Evolutionary conservation across 2,888 invertebrate genomes (phyloP), one percentile per base, ranked within the genome.

Genomic region (Habrosyne pyritoides): DNA sequence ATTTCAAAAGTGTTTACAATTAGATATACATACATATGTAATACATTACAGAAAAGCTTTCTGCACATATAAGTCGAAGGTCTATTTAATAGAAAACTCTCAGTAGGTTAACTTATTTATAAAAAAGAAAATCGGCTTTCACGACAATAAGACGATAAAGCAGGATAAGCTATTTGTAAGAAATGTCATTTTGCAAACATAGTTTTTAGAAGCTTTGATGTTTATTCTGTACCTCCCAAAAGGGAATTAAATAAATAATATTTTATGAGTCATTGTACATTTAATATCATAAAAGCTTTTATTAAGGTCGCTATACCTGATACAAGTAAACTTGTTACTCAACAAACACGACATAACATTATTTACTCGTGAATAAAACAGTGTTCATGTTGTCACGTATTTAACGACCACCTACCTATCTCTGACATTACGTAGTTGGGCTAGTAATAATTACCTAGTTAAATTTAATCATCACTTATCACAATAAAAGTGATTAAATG

Each of bases 121-220:
- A 28, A 50, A 49, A 28, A 28, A 50, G 30, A 8, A 50, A 50
- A 50, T 50, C 30, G 10, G 28, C 28, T 50, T 50, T 28, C 28
- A 6, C 26, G 28, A 30, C 30, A 21, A 50, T 50, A 50, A 28
- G 49, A 49, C 28, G 49, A 12, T 28, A 18, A 30, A 28, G 21
- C 21, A 30, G 50, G 50, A 50, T 50, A 30, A 28, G 10, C 50
- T 21, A 26, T 48, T 24, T 48, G 14, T 26, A 26, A 3, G 14
- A 26, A 6, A n/a, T 8, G 18, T 21, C 28, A 18, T 50, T 28
- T 50, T 12, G 28, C 18, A 50, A 30, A 28, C 10, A 50, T 50
- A 28, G 30, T 30, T 50, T 30, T 30, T 21, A 14, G 6, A 12
- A n/a, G 21, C 21, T 28, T 18, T 21, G 6, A 10, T 50, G 50